Percentiles rank a stretch among this genome's conserved stretches.
These are phyloP conservation scores for Ellobium chinense DNA, from an alignment of 2,888 invertebrate species.

Conservation along the genomic window DNA sequence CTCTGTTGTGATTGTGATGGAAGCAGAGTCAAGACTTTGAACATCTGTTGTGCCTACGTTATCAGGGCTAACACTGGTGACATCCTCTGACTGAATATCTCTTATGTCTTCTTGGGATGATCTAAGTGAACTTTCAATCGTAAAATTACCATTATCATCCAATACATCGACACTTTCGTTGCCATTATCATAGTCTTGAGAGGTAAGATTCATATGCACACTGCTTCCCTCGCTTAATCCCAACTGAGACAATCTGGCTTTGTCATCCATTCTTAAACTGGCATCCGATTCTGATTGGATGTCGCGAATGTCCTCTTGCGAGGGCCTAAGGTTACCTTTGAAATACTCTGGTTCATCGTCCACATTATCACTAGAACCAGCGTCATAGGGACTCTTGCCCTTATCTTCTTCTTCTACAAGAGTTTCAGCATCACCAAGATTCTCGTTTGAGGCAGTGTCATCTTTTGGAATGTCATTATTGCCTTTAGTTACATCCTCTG, in stretches of 20 bases:
- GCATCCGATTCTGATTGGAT: neutral
- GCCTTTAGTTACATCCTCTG: neutral
- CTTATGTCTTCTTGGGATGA: neutral
- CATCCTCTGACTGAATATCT: neutral
- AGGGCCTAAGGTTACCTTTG: neutral
- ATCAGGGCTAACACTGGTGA: neutral
- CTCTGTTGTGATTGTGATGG: too few relatives aligned
- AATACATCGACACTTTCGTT: neutral
- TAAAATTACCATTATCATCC: neutral
- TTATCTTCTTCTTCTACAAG: too few relatives aligned
- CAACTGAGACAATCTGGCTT: neutral
- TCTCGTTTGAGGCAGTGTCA: neutral
- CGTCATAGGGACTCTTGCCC: too few relatives aligned
- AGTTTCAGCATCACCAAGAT: neutral
- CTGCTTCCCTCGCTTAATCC: neutral
- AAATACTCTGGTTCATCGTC: too few relatives aligned
- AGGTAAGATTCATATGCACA: neutral
- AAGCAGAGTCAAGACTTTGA: neutral
- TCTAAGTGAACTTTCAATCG: neutral
- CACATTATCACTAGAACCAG: too few relatives aligned
- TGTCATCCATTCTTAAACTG: neutral
- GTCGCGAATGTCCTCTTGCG: conserved; percentile 19
- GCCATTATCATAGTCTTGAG: neutral
- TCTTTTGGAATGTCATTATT: neutral
- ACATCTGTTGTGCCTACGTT: neutral